Percentiles rank a stretch among this genome's conserved stretches.
Conservation (phyloP, 2,888 invertebrate genomes). For the Resseliella maxima region DNA sequence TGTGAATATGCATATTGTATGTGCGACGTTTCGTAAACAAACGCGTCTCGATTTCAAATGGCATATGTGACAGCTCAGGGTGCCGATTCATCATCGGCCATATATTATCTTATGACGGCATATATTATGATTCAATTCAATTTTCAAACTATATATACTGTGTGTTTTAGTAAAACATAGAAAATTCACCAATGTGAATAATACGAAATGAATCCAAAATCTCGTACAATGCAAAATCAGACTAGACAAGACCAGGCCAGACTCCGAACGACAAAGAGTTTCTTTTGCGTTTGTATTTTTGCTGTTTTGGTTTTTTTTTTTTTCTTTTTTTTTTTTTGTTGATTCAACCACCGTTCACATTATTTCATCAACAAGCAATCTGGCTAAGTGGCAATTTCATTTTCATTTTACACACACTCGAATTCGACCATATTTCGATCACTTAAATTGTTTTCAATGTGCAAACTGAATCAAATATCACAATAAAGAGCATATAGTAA, state of each 20-base stretch:
- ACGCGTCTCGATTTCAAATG: constrained; percentile 59
- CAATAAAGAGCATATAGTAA: not conserved
- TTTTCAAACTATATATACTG: not conserved
- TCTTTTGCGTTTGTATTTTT: not conserved
- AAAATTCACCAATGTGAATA: not conserved
- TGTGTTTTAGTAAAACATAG: not conserved
- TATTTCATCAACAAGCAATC: constrained; percentile 62
- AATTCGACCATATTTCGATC: not conserved
- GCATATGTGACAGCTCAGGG: constrained; percentile 61
- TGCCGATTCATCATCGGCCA: constrained; percentile 60
- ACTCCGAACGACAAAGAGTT: not conserved
- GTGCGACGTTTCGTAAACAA: constrained; percentile 56
- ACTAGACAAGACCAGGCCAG: not conserved
- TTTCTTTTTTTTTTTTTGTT: not conserved
- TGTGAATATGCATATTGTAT: constrained; percentile 55
- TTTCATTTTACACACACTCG: constrained; percentile 6
- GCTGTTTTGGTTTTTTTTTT: not conserved
- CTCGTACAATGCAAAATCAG: not conserved
- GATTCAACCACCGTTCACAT: not conserved
- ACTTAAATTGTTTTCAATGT: not conserved
- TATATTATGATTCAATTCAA: constrained; percentile 54
- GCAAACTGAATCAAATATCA: not conserved
- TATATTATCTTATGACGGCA: constrained; percentile 56
- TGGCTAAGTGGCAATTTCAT: constrained; percentile 66
- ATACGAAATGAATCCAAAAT: not conserved